Percentiles rank a stretch among this genome's conserved stretches.
Evolutionary conservation across 2,888 invertebrate genomes (phyloP).

Genomic region (Phortica okadai): DNA sequence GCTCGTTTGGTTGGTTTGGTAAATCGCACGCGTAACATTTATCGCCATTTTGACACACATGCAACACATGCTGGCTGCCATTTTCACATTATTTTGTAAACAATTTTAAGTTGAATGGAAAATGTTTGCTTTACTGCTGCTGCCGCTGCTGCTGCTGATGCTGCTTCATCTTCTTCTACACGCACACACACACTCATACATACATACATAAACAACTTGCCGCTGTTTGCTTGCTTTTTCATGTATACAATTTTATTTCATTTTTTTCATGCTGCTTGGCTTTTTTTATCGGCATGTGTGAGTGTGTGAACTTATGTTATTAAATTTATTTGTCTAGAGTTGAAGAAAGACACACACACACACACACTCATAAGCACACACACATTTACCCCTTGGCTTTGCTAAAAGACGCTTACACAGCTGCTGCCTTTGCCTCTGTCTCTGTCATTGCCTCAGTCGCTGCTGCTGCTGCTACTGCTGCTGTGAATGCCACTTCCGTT

Average conservation of each 20-base stretch:
- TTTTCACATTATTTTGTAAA: conserved; percentile 70
- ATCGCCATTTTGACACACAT: conserved; percentile 65
- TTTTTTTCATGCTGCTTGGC: conserved; percentile 33
- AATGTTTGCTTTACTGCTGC: conserved; percentile 54
- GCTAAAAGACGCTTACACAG: background rate
- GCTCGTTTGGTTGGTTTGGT: conserved; percentile 54
- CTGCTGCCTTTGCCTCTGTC: background rate
- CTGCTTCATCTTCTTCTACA: background rate
- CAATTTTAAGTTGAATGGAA: conserved; percentile 68
- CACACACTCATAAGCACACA: conserved; percentile 1
- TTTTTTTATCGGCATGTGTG: conserved; percentile 30
- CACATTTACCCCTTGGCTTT: conserved; percentile 9
- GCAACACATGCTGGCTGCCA: conserved; percentile 67
- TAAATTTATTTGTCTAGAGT: conserved; percentile 54
- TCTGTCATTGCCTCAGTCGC: background rate
- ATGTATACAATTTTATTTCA: conserved; percentile 66
- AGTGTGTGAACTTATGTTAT: conserved; percentile 49
- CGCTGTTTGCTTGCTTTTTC: conserved; percentile 54
- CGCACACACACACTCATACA: no score
- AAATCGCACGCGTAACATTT: conserved; percentile 61
- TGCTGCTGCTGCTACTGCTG: background rate
- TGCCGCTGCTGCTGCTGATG: conserved; percentile 28
- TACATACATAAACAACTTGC: background rate
- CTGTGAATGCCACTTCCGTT: background rate
- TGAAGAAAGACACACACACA: conserved; percentile 30